These are phyloP conservation scores for Lasiommata megera DNA, from an alignment of 2,888 invertebrate species.

Conservation along the genomic window DNA sequence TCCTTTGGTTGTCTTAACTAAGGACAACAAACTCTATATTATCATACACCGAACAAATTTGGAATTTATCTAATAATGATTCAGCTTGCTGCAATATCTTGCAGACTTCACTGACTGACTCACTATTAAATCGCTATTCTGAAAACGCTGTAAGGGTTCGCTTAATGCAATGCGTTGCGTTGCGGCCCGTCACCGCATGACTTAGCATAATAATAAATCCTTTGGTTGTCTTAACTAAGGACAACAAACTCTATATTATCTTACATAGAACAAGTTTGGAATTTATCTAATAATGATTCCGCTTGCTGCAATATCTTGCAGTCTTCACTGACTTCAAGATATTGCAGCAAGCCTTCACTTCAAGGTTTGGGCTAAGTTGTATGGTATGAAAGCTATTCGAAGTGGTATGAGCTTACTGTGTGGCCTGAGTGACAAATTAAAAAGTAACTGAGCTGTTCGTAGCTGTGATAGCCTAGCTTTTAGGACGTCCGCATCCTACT, in stretches of 20 bases:
- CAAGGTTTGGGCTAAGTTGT: too few species aligned
- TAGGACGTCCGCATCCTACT: too few species aligned
- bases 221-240: background rate
- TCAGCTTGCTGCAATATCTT: background rate
- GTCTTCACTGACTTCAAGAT: too few species aligned
- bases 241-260: constrained; percentile 1
- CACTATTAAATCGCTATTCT: too few species aligned
- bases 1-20: background rate
- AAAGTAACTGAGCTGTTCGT: too few species aligned
- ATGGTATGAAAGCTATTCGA: too few species aligned
- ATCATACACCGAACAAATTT: constrained; percentile 4
- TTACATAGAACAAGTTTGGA: constrained; percentile 1
- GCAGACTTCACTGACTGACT: background rate
- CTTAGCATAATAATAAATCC: background rate
- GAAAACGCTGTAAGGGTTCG: too few species aligned
- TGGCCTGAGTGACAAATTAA: too few species aligned
- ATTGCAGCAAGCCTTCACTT: too few species aligned
- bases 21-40: background rate
- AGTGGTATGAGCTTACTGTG: too few species aligned
- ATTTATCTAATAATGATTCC: constrained; percentile 2
- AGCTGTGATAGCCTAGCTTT: too few species aligned
- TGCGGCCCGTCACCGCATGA: background rate
- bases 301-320: background rate
- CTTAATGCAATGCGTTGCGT: too few species aligned
- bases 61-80: constrained; percentile 3